Percentiles rank a stretch among this genome's conserved stretches.
phyloP scores from a whole-genome alignment of 1,140 invertebrate genomes.

The Triops longicaudatus region DNA sequence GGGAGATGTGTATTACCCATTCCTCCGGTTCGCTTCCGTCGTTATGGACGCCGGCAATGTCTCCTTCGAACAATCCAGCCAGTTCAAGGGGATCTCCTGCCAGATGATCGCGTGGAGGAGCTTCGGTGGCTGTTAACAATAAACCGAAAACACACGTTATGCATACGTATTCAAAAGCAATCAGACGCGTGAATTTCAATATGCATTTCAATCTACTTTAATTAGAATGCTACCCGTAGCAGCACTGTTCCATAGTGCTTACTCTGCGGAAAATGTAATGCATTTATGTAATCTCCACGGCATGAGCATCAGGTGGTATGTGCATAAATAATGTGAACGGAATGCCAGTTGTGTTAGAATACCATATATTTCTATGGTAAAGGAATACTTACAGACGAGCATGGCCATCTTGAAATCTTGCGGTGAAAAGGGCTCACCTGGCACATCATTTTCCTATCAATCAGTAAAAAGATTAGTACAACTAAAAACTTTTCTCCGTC shows the following conservation, averaged over 20 bases:
- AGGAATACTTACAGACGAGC: neutral
- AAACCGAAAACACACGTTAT: neutral
- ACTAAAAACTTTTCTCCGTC: too few species aligned
- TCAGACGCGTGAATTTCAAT: too few species aligned
- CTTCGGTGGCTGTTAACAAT: slow-evolving; percentile 3
- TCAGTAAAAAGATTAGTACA: neutral
- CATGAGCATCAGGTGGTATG: neutral
- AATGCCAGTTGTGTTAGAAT: too few species aligned
- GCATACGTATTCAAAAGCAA: neutral
- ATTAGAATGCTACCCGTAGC: too few species aligned
- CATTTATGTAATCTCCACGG: neutral
- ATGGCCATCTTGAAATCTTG: neutral
- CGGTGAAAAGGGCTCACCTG: neutral
- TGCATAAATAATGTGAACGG: neutral
- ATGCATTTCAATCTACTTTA: too few species aligned
- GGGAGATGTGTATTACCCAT: neutral
- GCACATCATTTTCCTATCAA: neutral
- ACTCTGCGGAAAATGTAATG: too few species aligned
- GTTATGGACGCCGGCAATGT: slow-evolving; percentile 32
- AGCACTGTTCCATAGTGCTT: too few species aligned
- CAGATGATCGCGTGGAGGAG: neutral
- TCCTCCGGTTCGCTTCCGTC: neutral
- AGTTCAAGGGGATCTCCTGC: slow-evolving; percentile 35
- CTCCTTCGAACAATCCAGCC: slow-evolving; percentile 38
- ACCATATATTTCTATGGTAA: neutral